These are phyloP conservation scores for Chaetodon trifasciatus DNA, from an alignment of 2,797 vertebrate genomes.

Conservation along the genomic window DNA sequence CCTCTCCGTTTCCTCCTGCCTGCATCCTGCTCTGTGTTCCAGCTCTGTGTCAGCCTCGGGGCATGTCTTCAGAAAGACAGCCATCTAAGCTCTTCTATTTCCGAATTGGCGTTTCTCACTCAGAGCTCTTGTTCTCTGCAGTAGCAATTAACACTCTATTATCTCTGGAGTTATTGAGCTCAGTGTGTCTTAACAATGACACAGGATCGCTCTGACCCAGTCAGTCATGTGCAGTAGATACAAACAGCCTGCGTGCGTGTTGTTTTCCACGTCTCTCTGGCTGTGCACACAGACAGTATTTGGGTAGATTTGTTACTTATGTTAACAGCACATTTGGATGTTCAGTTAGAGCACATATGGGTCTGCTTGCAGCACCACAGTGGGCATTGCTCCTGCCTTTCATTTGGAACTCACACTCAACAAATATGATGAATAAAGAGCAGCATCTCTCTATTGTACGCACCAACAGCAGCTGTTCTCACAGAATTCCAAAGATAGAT, in stretches of 20 bases:
- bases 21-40: conserved; percentile 56
- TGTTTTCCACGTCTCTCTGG: not conserved
- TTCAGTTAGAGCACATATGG: not conserved
- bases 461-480: not conserved
- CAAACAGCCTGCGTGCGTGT: conserved; percentile 3
- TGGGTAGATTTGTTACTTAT: not conserved
- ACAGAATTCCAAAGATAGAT: not conserved
- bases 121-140: conserved; percentile 64
- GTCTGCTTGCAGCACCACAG: not conserved
- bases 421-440: not conserved
- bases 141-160: conserved; percentile 75
- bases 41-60: conserved; percentile 63
- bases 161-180: conserved; percentile 69
- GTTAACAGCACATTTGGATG: not conserved
- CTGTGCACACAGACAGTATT: not conserved
- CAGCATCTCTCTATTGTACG: not conserved
- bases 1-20: conserved; percentile 22
- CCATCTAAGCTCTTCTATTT: conserved; percentile 68
- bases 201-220: conserved; percentile 56
- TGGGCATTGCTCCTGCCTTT: not conserved
- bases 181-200: conserved; percentile 66
- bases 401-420: not conserved
- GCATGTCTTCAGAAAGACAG: conserved; percentile 71
- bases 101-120: conserved; percentile 61
- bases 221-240: conserved; percentile 42